Evolutionary conservation across 2,797 vertebrate genomes (phyloP).

Genomic region (Enteromius radiatus): DNA sequence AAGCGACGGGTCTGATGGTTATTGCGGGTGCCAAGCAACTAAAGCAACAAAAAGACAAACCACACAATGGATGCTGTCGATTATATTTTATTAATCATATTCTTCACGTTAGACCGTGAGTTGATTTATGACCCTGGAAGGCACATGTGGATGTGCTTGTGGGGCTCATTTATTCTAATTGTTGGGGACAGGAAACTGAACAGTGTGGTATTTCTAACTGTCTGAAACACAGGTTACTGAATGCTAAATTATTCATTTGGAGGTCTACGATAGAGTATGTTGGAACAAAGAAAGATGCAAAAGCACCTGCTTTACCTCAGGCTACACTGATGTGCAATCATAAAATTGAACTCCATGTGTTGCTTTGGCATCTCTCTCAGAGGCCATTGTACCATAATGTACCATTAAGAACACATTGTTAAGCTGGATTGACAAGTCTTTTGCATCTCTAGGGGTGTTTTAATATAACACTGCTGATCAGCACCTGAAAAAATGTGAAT

Average conservation of each 20-base stretch:
- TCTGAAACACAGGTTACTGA: neutral
- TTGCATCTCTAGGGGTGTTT: slow-evolving; percentile 43
- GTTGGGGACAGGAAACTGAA: neutral
- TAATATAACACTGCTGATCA: slow-evolving; percentile 38
- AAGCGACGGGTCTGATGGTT: slow-evolving; percentile 28
- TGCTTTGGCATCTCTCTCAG: slow-evolving; percentile 24
- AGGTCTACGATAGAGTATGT: neutral
- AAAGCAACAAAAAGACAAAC: slow-evolving; percentile 25
- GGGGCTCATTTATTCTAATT: slow-evolving; percentile 21
- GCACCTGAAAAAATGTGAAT: slow-evolving; percentile 9
- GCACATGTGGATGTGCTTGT: slow-evolving; percentile 14
- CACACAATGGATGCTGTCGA: slow-evolving; percentile 43
- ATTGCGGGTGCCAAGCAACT: slow-evolving; percentile 18
- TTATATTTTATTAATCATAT: slow-evolving; percentile 49
- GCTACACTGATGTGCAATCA: neutral
- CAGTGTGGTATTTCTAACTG: slow-evolving; percentile 19
- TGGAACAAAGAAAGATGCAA: slow-evolving; percentile 9
- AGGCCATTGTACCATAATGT: too few species aligned
- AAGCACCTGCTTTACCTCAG: slow-evolving; percentile 8
- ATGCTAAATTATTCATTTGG: slow-evolving; percentile 9
- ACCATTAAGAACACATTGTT: slow-evolving; percentile 34
- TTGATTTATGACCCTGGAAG: slow-evolving; percentile 37
- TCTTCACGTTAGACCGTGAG: neutral
- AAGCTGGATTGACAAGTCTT: slow-evolving; percentile 28
- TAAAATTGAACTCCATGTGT: slow-evolving; percentile 12